phyloP scores from a whole-genome alignment of 2,888 invertebrate species.

The Scaptomyza reducta region DNA sequence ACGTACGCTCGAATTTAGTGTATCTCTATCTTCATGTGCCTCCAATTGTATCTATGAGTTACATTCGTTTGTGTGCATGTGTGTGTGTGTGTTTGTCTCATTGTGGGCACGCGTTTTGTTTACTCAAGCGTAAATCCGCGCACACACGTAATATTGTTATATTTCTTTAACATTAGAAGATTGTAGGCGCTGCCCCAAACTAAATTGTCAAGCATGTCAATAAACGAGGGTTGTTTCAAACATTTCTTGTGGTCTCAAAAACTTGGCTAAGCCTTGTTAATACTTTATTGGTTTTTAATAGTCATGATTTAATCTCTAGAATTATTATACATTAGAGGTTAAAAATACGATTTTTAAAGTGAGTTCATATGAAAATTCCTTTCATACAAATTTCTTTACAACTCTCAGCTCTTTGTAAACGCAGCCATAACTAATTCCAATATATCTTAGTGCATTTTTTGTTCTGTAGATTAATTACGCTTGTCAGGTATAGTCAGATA shows the following conservation, averaged over 20 bases:
- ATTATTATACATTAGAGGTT: no score
- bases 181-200: slow-evolving; percentile 51
- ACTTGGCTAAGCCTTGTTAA: not conserved
- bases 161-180: slow-evolving; percentile 43
- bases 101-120: slow-evolving; percentile 65
- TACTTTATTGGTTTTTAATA: not conserved
- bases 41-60: slow-evolving; percentile 19
- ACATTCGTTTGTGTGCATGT: slow-evolving; percentile 3
- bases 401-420: no score
- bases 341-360: no score
- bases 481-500: no score
- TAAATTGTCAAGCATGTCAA: slow-evolving; percentile 44
- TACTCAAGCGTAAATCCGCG: slow-evolving; percentile 77
- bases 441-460: no score
- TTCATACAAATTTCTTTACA: no score
- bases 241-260: not conserved
- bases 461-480: no score
- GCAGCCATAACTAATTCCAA: no score
- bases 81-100: slow-evolving; percentile 29
- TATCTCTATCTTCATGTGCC: slow-evolving; percentile 49
- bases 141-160: slow-evolving; percentile 69
- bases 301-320: no score
- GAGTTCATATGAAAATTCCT: no score
- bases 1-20: slow-evolving; percentile 63
- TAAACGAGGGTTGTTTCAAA: slow-evolving; percentile 29